Conservation (phyloP, 2,797 vertebrate genomes). For the Craterocephalus amniculus region DNA sequence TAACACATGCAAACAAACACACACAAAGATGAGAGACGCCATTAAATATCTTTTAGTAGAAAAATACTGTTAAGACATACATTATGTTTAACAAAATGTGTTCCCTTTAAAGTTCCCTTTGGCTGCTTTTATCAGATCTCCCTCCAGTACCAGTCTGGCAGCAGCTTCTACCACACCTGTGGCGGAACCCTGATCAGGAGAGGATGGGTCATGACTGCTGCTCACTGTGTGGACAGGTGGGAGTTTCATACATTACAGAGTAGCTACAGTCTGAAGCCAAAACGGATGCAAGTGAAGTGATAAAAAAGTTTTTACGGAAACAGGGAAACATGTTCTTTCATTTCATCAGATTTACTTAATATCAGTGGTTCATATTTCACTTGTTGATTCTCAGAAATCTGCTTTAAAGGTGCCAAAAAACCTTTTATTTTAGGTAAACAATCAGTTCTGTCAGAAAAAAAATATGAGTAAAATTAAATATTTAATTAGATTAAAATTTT, state of each 20-base stretch:
- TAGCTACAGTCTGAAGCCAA: background rate
- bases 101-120: background rate
- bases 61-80: too few species aligned
- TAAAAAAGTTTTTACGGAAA: background rate
- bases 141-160: constrained; percentile 84
- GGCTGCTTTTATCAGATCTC: constrained; percentile 81
- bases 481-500: background rate
- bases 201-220: constrained; percentile 90
- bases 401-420: too few species aligned
- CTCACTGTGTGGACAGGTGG: constrained; percentile 90
- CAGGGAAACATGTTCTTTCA: too few species aligned
- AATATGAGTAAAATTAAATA: constrained; percentile 1
- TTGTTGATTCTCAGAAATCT: too few species aligned
- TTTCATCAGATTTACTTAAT: too few species aligned
- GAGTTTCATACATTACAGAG: too few species aligned
- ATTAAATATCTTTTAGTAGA: too few species aligned
- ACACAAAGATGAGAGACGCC: too few species aligned
- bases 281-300: background rate
- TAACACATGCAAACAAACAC: too few species aligned
- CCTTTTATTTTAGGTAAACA: too few species aligned
- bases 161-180: constrained; percentile 86
- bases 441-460: too few species aligned
- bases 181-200: constrained; percentile 87
- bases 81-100: background rate
- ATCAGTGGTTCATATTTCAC: too few species aligned